These are phyloP conservation scores for Ochropleura leucogaster DNA, from an alignment of 2,888 invertebrate species.

Conservation along the genomic window DNA sequence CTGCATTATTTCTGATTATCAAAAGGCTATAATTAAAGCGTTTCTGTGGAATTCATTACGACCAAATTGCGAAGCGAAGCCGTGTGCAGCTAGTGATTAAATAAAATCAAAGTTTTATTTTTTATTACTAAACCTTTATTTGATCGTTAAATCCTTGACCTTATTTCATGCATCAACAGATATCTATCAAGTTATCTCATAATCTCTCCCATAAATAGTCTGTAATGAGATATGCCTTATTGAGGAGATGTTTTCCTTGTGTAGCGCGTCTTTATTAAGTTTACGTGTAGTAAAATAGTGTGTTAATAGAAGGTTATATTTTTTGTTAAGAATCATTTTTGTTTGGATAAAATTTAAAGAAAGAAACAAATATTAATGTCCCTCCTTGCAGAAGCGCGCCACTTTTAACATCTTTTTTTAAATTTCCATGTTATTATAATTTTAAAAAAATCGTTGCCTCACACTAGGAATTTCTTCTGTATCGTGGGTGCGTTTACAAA, in stretches of 20 bases:
- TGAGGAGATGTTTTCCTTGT: constrained; percentile 32
- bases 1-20: too few species aligned
- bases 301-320: not conserved
- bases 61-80: too few species aligned
- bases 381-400: too few species aligned
- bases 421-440: too few species aligned
- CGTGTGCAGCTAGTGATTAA: not conserved
- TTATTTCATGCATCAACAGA: constrained; percentile 2
- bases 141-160: constrained; percentile 25
- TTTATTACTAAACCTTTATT: not conserved
- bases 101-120: constrained; percentile 14
- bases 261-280: constrained; percentile 20
- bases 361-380: too few species aligned
- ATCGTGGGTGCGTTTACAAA: too few species aligned
- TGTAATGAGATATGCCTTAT: constrained; percentile 37
- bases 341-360: too few species aligned
- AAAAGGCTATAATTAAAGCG: too few species aligned
- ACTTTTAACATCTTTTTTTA: too few species aligned
- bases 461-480: too few species aligned
- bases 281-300: not conserved
- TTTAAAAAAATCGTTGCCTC: too few species aligned
- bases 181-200: constrained; percentile 5
- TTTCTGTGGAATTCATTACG: too few species aligned
- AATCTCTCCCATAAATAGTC: constrained; percentile 9
- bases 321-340: not conserved